Percentiles rank a stretch among this genome's conserved stretches.
Conservation (phyloP, 2,113 vertebrate genomes). For the Progne subis region DNA sequence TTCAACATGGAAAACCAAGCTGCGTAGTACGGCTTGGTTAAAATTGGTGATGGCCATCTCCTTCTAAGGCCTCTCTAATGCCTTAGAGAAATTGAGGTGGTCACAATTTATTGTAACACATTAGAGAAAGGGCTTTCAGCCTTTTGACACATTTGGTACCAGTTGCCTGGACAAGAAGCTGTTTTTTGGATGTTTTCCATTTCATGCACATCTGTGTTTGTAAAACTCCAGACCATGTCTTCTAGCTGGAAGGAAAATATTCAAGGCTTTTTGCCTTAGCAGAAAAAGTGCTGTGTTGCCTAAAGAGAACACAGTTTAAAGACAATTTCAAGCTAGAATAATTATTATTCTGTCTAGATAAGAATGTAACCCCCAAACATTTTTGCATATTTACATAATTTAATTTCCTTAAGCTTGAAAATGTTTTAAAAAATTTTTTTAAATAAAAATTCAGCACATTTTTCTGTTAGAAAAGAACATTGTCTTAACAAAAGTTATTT, state of each 20-base stretch:
- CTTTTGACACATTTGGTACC: background rate
- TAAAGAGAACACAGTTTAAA: background rate
- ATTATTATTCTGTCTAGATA: background rate
- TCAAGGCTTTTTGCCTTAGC: background rate
- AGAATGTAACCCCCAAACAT: background rate
- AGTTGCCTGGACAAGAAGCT: background rate
- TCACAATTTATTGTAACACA: background rate
- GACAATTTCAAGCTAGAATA: background rate
- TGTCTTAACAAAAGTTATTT: background rate
- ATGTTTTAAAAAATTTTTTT: background rate
- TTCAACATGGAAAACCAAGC: background rate
- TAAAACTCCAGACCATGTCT: background rate
- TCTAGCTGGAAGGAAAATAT: background rate
- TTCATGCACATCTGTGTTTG: fast-evolving
- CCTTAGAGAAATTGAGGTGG: background rate
- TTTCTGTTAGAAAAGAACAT: background rate
- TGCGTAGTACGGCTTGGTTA: background rate
- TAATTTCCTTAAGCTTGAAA: background rate
- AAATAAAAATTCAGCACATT: background rate
- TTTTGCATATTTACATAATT: background rate
- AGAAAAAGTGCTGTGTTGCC: background rate
- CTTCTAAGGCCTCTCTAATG: background rate
- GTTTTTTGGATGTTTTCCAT: background rate
- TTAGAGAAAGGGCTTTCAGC: background rate
- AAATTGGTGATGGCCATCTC: background rate